Percentiles rank a stretch among this genome's conserved stretches.
Conservation (phyloP, 1,140 invertebrate species). For the Lasioglossum albipes region DNA sequence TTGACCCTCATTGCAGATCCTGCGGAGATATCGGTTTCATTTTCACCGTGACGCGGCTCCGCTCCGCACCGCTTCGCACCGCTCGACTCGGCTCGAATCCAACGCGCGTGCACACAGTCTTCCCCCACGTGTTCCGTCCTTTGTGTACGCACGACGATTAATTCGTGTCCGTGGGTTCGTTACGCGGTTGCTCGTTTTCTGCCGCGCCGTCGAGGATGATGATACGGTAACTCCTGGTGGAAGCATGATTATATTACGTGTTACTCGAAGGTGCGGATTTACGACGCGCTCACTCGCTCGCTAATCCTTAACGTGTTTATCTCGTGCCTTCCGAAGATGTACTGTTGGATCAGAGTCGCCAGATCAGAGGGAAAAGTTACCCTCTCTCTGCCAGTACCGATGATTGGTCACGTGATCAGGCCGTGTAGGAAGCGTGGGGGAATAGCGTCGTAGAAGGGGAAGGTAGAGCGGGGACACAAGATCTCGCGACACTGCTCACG, state of each 20-base stretch:
- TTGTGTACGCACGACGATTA: conserved; percentile 34
- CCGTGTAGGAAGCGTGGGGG: too few relatives aligned
- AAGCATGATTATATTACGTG: conserved; percentile 52
- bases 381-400: too few relatives aligned
- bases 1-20: conserved; percentile 66
- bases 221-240: conserved; percentile 42
- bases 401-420: too few relatives aligned
- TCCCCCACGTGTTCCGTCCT: background rate
- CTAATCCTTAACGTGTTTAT: conserved; percentile 31
- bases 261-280: conserved; percentile 41
- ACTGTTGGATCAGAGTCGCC: too few relatives aligned
- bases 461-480: too few relatives aligned
- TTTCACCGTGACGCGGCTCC: conserved; percentile 63
- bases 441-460: too few relatives aligned
- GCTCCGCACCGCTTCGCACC: too few relatives aligned
- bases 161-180: conserved; percentile 41
- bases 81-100: background rate
- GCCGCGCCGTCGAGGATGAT: conserved; percentile 27
- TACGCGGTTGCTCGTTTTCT: conserved; percentile 11
- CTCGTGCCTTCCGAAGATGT: background rate
- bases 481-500: too few relatives aligned
- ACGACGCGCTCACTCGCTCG: conserved; percentile 14
- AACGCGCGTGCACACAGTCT: background rate
- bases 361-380: too few relatives aligned
- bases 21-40: conserved; percentile 73